phyloP scores from a whole-genome alignment of 2,888 invertebrate genomes.

The Galerucella calmariensis region DNA sequence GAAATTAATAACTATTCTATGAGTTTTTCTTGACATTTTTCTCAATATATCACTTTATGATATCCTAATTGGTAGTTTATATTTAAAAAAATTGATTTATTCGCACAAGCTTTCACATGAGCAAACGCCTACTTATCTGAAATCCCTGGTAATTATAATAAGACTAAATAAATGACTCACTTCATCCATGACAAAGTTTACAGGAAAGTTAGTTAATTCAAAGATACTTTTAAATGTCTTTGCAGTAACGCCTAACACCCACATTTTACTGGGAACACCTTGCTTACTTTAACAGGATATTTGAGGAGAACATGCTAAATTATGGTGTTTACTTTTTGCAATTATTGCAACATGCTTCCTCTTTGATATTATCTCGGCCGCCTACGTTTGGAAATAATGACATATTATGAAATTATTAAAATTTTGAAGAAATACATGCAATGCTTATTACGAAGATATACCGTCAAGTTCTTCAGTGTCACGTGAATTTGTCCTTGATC shows the following conservation, averaged over 20 bases:
- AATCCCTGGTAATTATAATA: background rate
- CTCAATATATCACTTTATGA: background rate
- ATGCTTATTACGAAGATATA: too few species aligned
- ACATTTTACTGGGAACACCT: constrained; percentile 13
- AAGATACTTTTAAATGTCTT: background rate
- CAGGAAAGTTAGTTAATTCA: background rate
- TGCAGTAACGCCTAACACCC: background rate
- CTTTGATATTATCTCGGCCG: constrained; percentile 12
- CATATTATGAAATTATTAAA: background rate
- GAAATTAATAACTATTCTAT: too few species aligned
- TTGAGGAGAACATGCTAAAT: constrained; percentile 25
- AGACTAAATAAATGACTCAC: background rate
- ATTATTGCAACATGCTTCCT: constrained; percentile 27
- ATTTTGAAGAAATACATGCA: too few species aligned
- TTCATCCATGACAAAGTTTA: background rate
- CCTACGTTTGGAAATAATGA: constrained; percentile 16
- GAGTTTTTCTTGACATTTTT: background rate
- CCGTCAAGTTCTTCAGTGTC: too few species aligned
- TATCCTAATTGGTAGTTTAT: background rate
- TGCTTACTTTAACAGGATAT: constrained; percentile 16
- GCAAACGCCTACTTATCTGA: background rate
- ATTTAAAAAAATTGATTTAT: background rate
- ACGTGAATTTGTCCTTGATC: too few species aligned
- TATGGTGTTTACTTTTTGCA: constrained; percentile 11
- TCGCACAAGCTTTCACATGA: background rate